phyloP scores from a whole-genome alignment of 1,140 invertebrate species.

The Sarcophaga bullata region DNA sequence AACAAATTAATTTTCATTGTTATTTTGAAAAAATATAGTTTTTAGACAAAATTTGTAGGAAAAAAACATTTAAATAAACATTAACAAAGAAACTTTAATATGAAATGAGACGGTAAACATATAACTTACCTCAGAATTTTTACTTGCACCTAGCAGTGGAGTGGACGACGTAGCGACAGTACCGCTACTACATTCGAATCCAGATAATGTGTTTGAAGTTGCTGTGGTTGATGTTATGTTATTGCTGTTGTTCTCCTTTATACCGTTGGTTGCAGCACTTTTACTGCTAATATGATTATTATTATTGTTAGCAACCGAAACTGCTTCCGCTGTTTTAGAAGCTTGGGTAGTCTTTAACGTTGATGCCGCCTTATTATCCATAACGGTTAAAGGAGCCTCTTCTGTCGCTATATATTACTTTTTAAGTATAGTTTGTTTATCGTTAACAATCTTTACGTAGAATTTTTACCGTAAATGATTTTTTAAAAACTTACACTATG shows the following conservation, averaged over 20 bases:
- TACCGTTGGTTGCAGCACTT: slow-evolving; percentile 59
- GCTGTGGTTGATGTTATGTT: slow-evolving; percentile 57
- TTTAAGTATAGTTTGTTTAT: not conserved
- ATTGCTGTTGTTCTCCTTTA: slow-evolving; percentile 65
- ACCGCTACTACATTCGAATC: slow-evolving; percentile 17
- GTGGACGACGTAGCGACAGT: slow-evolving; percentile 40
- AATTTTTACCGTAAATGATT: not conserved
- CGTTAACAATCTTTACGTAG: not conserved
- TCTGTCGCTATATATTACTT: not conserved
- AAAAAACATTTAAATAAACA: not conserved
- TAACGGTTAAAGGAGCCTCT: slow-evolving; percentile 52
- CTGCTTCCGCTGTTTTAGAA: slow-evolving; percentile 37
- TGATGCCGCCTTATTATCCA: slow-evolving; percentile 62
- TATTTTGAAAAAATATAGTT: no score
- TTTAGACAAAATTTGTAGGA: not conserved
- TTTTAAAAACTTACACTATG: slow-evolving; percentile 17
- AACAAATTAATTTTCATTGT: no score
- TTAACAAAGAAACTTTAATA: slow-evolving; percentile 6
- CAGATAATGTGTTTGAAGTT: slow-evolving; percentile 30
- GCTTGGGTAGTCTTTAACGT: slow-evolving; percentile 42
- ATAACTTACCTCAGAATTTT: slow-evolving; percentile 58
- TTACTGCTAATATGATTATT: slow-evolving; percentile 54
- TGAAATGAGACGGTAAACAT: slow-evolving; percentile 31
- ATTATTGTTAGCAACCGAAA: slow-evolving; percentile 47
- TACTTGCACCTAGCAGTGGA: slow-evolving; percentile 33